phyloP scores from a whole-genome alignment of 1,140 invertebrate species.

The Zaprionus kolodkinae region DNA sequence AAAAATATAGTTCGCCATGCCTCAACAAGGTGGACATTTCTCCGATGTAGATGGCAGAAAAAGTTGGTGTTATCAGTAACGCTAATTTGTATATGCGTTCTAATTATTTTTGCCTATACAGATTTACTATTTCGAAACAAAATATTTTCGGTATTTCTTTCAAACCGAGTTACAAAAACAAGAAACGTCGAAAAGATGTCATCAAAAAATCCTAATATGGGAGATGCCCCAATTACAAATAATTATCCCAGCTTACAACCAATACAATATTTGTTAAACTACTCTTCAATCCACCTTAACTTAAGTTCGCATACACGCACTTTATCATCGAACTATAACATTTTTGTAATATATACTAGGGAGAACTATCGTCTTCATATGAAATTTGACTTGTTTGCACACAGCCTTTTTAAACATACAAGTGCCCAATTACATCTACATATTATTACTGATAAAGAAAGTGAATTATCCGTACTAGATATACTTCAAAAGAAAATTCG shows the following conservation, averaged over 20 bases:
- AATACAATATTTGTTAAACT: conserved; percentile 65
- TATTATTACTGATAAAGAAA: conserved; percentile 88
- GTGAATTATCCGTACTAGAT: conserved; percentile 87
- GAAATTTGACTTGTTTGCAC: conserved; percentile 87
- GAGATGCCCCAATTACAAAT: conserved; percentile 27
- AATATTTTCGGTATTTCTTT: conserved; percentile 65
- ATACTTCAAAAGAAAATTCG: conserved; percentile 84
- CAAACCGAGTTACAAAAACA: conserved; percentile 50
- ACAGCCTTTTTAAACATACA: conserved; percentile 85
- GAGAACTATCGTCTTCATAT: conserved; percentile 86
- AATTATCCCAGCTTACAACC: conserved; percentile 54
- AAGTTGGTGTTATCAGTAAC: conserved; percentile 65
- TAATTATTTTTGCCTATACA: conserved; percentile 73
- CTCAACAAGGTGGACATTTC: conserved; percentile 52
- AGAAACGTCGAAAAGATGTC: conserved; percentile 49
- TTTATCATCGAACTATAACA: conserved; percentile 69
- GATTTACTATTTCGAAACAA: conserved; percentile 70
- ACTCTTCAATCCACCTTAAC: conserved; percentile 58
- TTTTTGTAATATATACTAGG: conserved; percentile 79
- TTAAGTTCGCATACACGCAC: conserved; percentile 36
- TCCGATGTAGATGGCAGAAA: conserved; percentile 70
- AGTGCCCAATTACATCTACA: conserved; percentile 87
- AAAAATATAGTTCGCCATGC: conserved; percentile 56
- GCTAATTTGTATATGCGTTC: conserved; percentile 64
- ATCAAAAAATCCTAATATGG: conserved; percentile 39